Conservation (phyloP, 2,113 vertebrate genomes). For the Riparia riparia region DNA sequence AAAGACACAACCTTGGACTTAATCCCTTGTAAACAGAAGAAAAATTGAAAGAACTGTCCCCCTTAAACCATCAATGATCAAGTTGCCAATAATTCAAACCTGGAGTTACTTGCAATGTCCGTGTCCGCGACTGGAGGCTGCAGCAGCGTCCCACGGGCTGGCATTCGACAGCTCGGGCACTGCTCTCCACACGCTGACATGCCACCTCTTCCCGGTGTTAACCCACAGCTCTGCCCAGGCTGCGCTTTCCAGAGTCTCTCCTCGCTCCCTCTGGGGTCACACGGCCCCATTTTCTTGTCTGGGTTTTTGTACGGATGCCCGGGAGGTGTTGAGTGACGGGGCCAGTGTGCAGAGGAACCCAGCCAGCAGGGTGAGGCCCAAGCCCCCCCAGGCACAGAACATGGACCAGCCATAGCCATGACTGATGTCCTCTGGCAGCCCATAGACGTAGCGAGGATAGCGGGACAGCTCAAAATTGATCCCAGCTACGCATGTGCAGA, state of each 20-base stretch:
- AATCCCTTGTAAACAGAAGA: slow-evolving; percentile 59
- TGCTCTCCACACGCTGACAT: not conserved
- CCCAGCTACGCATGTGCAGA: slow-evolving; percentile 93
- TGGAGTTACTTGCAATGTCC: slow-evolving; percentile 40
- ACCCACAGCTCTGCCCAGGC: slow-evolving; percentile 46
- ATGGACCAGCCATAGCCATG: slow-evolving; percentile 97
- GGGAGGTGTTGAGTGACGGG: slow-evolving; percentile 87
- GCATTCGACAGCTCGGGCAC: not conserved
- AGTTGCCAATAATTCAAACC: slow-evolving; percentile 53
- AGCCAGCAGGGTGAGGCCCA: slow-evolving; percentile 91
- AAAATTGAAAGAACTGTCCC: slow-evolving; percentile 57
- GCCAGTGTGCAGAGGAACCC: slow-evolving; percentile 94
- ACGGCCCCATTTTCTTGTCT: slow-evolving; percentile 93
- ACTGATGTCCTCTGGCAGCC: slow-evolving; percentile 94
- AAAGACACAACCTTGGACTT: slow-evolving; percentile 49
- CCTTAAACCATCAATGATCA: slow-evolving; percentile 54
- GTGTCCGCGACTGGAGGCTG: not conserved
- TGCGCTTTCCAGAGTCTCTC: slow-evolving; percentile 46
- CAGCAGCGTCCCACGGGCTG: not conserved
- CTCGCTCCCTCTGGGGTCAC: slow-evolving; percentile 68
- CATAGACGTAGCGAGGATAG: slow-evolving; percentile 90
- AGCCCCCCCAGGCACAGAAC: slow-evolving; percentile 95
- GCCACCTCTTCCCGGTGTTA: slow-evolving; percentile 34
- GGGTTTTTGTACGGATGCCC: slow-evolving; percentile 87
- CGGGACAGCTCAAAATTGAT: slow-evolving; percentile 96